Conservation (phyloP, 2,888 invertebrate genomes). For the Strigamia crassipes region DNA sequence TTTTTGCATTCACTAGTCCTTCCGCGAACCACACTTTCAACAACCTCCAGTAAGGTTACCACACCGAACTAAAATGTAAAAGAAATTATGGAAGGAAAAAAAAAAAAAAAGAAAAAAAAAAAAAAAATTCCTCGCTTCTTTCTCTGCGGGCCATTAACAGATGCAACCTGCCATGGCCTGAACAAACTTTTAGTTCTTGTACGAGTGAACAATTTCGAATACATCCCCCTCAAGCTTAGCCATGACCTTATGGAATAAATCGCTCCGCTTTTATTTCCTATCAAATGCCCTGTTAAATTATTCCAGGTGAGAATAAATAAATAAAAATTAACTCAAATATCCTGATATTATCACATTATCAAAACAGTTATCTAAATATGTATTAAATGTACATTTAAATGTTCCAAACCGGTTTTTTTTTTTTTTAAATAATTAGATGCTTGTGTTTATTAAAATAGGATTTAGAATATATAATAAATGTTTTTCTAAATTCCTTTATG, state of each 20-base stretch:
- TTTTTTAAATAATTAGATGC: not conserved
- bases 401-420: not conserved
- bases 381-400: not conserved
- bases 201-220: conserved; percentile 15
- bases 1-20: not conserved
- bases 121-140: not conserved
- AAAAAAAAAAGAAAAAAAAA: not conserved
- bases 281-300: not conserved
- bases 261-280: not conserved
- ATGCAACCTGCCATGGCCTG: conserved; percentile 21
- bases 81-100: not conserved
- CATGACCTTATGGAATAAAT: conserved; percentile 17
- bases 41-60: conserved; percentile 16
- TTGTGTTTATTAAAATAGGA: not conserved
- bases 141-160: conserved; percentile 16
- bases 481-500: too few species aligned
- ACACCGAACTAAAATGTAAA: not conserved
- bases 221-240: not conserved
- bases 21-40: not conserved
- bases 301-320: too few species aligned
- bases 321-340: not conserved
- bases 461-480: too few species aligned
- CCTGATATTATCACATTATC: conserved; percentile 12
- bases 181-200: conserved; percentile 5
- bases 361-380: not conserved